Evolutionary conservation across 1,140 invertebrate species (phyloP).

Genomic region (Bursaphelenchus mucronatus): DNA sequence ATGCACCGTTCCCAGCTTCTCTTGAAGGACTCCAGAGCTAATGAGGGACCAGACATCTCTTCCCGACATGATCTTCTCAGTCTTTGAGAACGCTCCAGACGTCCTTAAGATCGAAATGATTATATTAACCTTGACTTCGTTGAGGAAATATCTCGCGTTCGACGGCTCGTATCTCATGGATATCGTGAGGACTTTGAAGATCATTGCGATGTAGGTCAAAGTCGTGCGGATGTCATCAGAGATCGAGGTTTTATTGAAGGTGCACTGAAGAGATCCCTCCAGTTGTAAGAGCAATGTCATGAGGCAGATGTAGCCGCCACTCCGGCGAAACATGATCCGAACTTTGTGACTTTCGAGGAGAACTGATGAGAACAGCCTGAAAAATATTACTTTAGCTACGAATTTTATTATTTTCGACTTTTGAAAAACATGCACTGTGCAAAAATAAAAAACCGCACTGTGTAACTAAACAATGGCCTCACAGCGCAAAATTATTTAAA

Average conservation of each 20-base stretch:
- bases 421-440: no score
- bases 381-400: conserved; percentile 14
- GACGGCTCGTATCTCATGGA: conserved; percentile 98
- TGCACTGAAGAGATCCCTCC: conserved; percentile 70
- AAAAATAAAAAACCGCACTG: no score
- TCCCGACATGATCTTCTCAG: conserved; percentile 35
- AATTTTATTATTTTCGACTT: no score
- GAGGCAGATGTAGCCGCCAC: conserved; percentile 93
- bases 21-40: conserved; percentile 60
- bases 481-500: conserved; percentile 13
- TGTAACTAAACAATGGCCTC: no score
- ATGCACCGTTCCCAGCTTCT: conserved; percentile 83
- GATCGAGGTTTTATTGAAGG: conserved; percentile 1
- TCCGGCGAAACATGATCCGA: conserved; percentile 90
- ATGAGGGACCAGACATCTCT: conserved; percentile 36
- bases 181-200: conserved; percentile 89
- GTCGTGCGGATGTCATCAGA: conserved; percentile 23
- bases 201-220: conserved; percentile 70
- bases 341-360: conserved; percentile 76
- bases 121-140: conserved; percentile 67
- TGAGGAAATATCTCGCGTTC: conserved; percentile 95
- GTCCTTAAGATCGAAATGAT: conserved; percentile 47
- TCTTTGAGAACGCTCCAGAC: conserved; percentile 45
- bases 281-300: conserved; percentile 89
- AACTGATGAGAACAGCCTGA: conserved; percentile 41